Evolutionary conservation across 1,140 invertebrate genomes (phyloP), one percentile per base, ranked within the genome.

Genomic region (Hyles vespertilio): DNA sequence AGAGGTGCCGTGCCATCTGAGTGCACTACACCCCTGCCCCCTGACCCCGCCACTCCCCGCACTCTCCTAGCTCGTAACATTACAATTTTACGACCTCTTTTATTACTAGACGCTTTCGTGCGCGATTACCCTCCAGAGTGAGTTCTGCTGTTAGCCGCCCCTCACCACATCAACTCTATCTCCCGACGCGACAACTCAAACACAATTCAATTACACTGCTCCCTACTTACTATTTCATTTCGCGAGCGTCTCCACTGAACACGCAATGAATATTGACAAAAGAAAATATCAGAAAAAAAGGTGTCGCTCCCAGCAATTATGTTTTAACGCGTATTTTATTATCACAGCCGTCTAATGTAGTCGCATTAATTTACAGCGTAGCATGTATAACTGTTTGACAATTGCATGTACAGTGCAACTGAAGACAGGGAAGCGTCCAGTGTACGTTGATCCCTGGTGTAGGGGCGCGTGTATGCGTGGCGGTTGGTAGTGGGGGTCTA

Each of bases 21-120:
- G 79, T 83, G 79, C 83, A 84, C 80, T 86, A 77, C 66, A 69
- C 74, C 72, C 9, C 32, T 9, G 32, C 22, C 22, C 22, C 2
- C 22, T 22, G 2, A 22, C 22, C 7, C 48, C 48, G 3, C 48
- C 48, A 8, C 48, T 3, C 32, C 22, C 3, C 48, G 3, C 7
- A 51, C 80, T 78, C 81, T 85, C 77, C 67, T 75, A 69, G 77
- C 71, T 84, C 85, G 81, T 87, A 85, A 88, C 79, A 74, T 84
- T 82, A 85, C 83, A 80, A 81, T 87, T 87, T 87, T 86, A 88
- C 79, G 83, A 85, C 72, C 77, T 67, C 77, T 88, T 87, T 87
- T 87, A 83, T 87, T 87, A 84, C 84, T 77, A 81, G 81, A 84
- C 83, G 83, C 83, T 86, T 86, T 87, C 84, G 81, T 84, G 81